phyloP scores from a whole-genome alignment of 2,113 vertebrate species.

The Brienomyrus brachyistius region DNA sequence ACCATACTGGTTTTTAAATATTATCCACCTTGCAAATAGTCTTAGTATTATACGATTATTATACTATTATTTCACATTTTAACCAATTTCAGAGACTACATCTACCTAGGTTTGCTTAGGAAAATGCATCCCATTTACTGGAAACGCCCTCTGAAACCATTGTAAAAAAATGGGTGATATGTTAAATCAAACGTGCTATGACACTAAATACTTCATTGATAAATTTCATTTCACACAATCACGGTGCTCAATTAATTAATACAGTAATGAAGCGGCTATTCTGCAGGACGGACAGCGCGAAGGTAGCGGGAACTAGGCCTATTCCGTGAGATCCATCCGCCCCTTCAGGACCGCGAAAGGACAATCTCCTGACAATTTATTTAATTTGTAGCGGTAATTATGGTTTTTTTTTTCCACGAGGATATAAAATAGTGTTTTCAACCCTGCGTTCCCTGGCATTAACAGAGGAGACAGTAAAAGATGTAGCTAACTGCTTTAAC shows the following conservation, averaged over 20 bases:
- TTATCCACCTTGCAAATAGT: not conserved
- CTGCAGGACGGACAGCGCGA: not conserved
- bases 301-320: not conserved
- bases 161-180: not conserved
- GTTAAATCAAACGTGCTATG: not conserved
- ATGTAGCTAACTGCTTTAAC: slow-evolving; percentile 65
- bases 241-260: not conserved
- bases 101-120: not conserved
- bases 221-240: not conserved
- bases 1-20: not conserved
- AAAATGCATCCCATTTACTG: too few species aligned
- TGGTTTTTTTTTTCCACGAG: not conserved
- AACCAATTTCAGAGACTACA: not conserved
- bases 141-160: not conserved
- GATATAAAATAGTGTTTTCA: slow-evolving; percentile 46
- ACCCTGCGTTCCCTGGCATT: slow-evolving; percentile 57
- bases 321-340: not conserved
- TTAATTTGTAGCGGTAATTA: slow-evolving; percentile 1
- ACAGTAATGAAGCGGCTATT: not conserved
- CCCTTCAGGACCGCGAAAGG: not conserved
- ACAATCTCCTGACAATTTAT: not conserved
- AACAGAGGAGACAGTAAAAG: slow-evolving; percentile 68
- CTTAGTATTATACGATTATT: not conserved
- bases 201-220: not conserved
- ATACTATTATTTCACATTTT: not conserved